Evolutionary conservation across 2,888 invertebrate species (phyloP).

Genomic region (Julus scandinavius): DNA sequence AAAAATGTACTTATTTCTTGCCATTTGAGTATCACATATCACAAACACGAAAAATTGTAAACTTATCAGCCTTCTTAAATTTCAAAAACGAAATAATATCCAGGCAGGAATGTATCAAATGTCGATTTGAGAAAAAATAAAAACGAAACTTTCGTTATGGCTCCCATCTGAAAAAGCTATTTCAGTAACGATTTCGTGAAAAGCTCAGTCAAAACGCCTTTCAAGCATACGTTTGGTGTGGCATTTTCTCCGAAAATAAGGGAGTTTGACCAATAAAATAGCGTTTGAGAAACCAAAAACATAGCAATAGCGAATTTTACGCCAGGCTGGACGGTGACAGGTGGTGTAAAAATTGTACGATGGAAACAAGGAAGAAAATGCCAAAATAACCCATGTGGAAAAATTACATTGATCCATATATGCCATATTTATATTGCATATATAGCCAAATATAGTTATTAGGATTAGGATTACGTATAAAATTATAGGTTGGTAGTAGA

Average conservation of each 20-base stretch:
- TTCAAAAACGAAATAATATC: constrained; percentile 1
- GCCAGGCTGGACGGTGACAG: constrained; percentile 11
- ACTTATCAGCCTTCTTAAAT: neutral
- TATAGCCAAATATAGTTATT: too few species aligned
- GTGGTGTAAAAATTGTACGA: neutral
- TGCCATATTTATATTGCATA: too few species aligned
- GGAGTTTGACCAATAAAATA: neutral
- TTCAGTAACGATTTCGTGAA: neutral
- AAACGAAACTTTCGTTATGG: neutral
- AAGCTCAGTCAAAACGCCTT: neutral
- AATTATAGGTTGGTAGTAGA: too few species aligned
- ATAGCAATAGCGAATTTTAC: neutral
- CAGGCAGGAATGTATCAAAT: neutral
- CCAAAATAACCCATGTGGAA: too few species aligned
- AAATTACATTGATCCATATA: too few species aligned
- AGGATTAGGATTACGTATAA: too few species aligned
- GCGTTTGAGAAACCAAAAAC: neutral
- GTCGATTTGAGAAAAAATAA: neutral
- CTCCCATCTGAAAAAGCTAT: neutral
- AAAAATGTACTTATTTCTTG: neutral
- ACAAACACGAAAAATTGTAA: neutral
- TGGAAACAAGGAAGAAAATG: too few species aligned
- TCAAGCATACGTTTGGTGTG: neutral
- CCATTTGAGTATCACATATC: neutral
- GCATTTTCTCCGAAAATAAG: neutral